phyloP scores from a whole-genome alignment of 2,888 invertebrate species.

The Dynastes maya region DNA sequence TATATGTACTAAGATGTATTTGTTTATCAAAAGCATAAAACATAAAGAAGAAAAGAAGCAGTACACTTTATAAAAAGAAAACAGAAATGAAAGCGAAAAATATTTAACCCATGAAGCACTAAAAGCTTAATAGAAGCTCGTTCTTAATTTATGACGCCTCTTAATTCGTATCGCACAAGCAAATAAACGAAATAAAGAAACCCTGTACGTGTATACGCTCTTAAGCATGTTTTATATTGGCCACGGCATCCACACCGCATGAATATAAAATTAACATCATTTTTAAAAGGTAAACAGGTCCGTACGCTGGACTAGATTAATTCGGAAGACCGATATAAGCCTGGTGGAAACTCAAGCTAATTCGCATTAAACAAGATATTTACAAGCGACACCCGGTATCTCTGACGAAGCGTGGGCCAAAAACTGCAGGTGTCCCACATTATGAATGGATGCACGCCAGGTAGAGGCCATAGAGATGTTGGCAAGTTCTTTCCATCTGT shows the following conservation, averaged over 20 bases:
- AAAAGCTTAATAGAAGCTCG: slow-evolving; percentile 4
- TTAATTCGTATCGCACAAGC: slow-evolving; percentile 30
- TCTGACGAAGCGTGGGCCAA: slow-evolving; percentile 63
- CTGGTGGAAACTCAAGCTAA: slow-evolving; percentile 53
- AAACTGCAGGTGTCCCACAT: slow-evolving; percentile 58
- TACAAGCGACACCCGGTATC: slow-evolving; percentile 64
- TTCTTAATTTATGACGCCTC: background rate
- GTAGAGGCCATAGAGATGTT: slow-evolving; percentile 58
- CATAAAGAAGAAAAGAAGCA: too few species aligned
- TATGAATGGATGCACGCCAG: slow-evolving; percentile 45
- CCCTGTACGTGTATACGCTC: slow-evolving; percentile 4
- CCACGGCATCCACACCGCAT: slow-evolving; percentile 1
- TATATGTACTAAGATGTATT: too few species aligned
- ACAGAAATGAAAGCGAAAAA: background rate
- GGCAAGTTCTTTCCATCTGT: slow-evolving; percentile 55
- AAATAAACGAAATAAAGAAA: slow-evolving; percentile 34
- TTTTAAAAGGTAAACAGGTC: slow-evolving; percentile 43
- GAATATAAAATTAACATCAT: slow-evolving; percentile 45
- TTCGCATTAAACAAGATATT: slow-evolving; percentile 62
- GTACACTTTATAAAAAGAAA: background rate
- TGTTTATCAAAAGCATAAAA: too few species aligned
- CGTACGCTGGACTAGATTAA: slow-evolving; percentile 34
- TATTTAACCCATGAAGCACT: background rate
- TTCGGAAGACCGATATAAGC: slow-evolving; percentile 47
- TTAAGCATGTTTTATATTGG: slow-evolving; percentile 25